Evolutionary conservation across 2,113 vertebrate genomes (phyloP).

Genomic region (Brachypteracias leptosomus): DNA sequence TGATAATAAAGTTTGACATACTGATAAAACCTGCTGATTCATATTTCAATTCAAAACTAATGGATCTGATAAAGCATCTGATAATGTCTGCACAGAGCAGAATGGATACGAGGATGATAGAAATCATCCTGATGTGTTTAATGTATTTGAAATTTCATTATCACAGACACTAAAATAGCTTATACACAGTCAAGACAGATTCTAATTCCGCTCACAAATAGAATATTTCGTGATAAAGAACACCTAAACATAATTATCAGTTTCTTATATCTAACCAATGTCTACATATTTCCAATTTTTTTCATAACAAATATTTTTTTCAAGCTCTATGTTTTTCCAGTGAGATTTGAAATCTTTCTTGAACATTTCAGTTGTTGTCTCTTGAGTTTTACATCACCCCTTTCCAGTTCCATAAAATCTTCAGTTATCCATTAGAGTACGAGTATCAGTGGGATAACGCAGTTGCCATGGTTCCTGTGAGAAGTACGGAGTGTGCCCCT

Average conservation of each 20-base stretch:
- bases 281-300: neutral
- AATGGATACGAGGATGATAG: neutral
- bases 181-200: neutral
- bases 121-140: neutral
- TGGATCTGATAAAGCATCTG: neutral
- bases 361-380: neutral
- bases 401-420: neutral
- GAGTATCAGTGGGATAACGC: neutral
- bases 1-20: neutral
- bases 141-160: conserved; percentile 40
- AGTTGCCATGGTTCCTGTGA: neutral
- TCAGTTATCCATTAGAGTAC: neutral
- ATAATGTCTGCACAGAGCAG: neutral
- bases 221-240: neutral
- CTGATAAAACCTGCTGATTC: conserved; percentile 3
- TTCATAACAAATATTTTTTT: neutral
- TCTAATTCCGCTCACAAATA: neutral
- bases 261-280: neutral
- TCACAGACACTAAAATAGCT: neutral
- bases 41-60: conserved; percentile 36
- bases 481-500: neutral
- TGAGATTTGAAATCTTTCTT: neutral
- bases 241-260: neutral
- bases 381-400: neutral
- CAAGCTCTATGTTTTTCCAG: neutral